Evolutionary conservation across 2,888 invertebrate species (phyloP), one percentile per base, ranked within the genome.

Genomic region (Vannuccia rotundouncinata): DNA sequence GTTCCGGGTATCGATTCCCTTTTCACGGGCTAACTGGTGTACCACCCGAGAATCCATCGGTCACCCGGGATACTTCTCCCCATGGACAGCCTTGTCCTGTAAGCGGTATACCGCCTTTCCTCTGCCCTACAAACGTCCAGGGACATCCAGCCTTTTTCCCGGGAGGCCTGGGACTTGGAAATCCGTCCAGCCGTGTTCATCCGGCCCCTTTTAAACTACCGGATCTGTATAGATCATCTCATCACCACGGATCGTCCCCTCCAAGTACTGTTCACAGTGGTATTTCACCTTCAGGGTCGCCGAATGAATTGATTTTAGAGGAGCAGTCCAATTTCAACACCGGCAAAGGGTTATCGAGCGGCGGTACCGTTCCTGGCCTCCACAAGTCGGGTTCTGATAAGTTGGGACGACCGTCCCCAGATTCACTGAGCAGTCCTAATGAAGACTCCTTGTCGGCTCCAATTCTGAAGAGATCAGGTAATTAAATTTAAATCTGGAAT

Each of bases 391-490:
- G 66, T 2, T 66, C 66, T 5, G 66, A 66, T 17, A 66, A 66
- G 66, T 22, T 66, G 17, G 22, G 2, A 27, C 2, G 22, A 66
- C 10, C 10, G 10, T 66, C 66, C 22, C 66, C 66, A 2, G 5
- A 13, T 22, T n/a, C 25, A 22, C 10, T 5, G 22, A 66, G 2
- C 66, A n/a, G 66, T 66, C 25, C 66, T 66, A 17, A 22, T 66
- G 66, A 66, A 13, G 25, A n/a, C n/a, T n/a, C 66, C 66, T 22
- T 66, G 2, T 66, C 66, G 22, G 66, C 66, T 5, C 66, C 66
- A 5, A 66, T 66, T 66, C 66, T 66, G 2, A 66, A 66, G 25
- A 66, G 66, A 66, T n/a, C n/a, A n/a, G n/a, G n/a, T n/a, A n/a
- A n/a, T n/a, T n/a, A n/a, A n/a, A n/a, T n/a, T n/a, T n/a, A n/a